These are phyloP conservation scores for Macaca nemestrina DNA, from an alignment of 2,113 vertebrate species.

Conservation along the genomic window DNA sequence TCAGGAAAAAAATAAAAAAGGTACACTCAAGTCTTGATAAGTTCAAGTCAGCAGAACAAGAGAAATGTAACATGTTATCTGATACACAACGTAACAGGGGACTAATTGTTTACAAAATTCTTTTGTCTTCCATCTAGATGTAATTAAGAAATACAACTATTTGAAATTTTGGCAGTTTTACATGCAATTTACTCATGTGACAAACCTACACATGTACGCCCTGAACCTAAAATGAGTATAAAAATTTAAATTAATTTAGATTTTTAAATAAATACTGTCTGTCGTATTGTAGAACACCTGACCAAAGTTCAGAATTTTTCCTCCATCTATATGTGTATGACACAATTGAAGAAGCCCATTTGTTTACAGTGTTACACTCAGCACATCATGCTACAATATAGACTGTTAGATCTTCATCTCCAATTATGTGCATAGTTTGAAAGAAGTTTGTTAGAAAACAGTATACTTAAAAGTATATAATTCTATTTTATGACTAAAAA, in stretches of 20 bases:
- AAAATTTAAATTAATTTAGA: no score
- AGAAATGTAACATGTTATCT: slow-evolving; percentile 75
- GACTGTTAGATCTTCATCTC: slow-evolving; percentile 52
- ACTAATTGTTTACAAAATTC: slow-evolving; percentile 67
- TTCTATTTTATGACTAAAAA: slow-evolving; percentile 73
- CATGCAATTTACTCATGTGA: no score
- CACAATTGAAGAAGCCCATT: slow-evolving; percentile 15
- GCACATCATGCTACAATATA: slow-evolving; percentile 52
- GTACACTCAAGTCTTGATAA: slow-evolving; percentile 75
- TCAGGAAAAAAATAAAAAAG: slow-evolving; percentile 64
- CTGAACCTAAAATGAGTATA: no score
- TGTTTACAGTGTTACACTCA: slow-evolving; percentile 54
- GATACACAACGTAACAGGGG: slow-evolving; percentile 45
- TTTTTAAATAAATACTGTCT: not conserved
- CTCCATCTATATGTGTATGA: slow-evolving; percentile 16
- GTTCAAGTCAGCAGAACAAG: slow-evolving; percentile 77
- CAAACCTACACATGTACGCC: no score
- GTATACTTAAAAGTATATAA: slow-evolving; percentile 67
- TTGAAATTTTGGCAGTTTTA: slow-evolving; percentile 31
- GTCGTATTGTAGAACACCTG: slow-evolving; percentile 36
- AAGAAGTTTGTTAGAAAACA: slow-evolving; percentile 74
- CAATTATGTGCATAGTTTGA: slow-evolving; percentile 63
- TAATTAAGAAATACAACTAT: not conserved
- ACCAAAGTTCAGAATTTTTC: slow-evolving; percentile 43
- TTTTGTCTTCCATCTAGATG: slow-evolving; percentile 64